Percentiles rank a stretch among this genome's conserved stretches.
Evolutionary conservation across 2,113 vertebrate genomes (phyloP).

Genomic region (Amia ocellicauda): DNA sequence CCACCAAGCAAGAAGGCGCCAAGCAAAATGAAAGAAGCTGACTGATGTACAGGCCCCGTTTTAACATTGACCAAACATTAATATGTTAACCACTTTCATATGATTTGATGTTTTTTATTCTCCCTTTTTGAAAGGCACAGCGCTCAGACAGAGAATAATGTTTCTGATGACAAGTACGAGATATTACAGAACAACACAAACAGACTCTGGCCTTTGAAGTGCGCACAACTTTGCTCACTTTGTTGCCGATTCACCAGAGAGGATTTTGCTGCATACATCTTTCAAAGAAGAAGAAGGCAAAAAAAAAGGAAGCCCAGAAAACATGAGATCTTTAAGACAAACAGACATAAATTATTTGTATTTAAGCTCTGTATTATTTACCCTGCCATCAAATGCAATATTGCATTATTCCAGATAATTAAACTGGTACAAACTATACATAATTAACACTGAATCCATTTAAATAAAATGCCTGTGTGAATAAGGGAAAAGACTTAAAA

Average conservation of each 20-base stretch:
- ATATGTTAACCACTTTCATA: conserved; percentile 47
- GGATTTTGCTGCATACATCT: neutral
- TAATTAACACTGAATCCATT: conserved; percentile 6
- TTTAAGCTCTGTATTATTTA: neutral
- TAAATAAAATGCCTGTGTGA: neutral
- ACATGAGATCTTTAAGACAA: neutral
- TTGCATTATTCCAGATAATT: neutral
- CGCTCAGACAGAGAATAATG: conserved; percentile 35
- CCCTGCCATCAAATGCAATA: neutral
- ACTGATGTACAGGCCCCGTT: conserved; percentile 56
- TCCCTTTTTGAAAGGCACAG: conserved; percentile 41
- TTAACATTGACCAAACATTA: conserved; percentile 53
- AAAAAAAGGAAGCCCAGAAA: neutral
- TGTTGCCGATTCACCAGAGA: neutral
- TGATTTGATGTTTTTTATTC: conserved; percentile 31
- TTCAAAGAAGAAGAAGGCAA: neutral
- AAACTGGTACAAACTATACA: neutral
- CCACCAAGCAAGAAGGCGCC: conserved; percentile 45
- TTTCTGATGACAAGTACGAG: conserved; percentile 27
- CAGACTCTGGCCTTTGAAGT: conserved; percentile 6
- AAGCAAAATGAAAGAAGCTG: conserved; percentile 62
- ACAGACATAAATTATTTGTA: neutral
- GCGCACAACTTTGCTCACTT: neutral
- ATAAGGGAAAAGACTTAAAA: conserved; percentile 3
- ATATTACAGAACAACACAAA: conserved; percentile 5